These are phyloP conservation scores for Eulemur rufifrons DNA, from an alignment of 2,113 vertebrate species.

Conservation along the genomic window DNA sequence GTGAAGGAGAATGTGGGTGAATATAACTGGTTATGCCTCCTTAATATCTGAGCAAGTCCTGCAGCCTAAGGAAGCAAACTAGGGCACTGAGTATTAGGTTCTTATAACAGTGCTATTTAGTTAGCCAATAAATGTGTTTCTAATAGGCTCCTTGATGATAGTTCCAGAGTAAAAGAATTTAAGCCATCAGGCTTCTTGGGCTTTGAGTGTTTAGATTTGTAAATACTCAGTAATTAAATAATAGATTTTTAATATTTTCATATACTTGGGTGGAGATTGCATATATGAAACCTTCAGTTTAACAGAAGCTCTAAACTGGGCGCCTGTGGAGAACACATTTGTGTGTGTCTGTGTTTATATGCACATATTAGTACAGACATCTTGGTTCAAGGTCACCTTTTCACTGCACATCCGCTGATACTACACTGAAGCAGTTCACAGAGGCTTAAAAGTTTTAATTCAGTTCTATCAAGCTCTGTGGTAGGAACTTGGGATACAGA, in stretches of 20 bases:
- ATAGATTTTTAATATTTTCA: conserved; percentile 38
- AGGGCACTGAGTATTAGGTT: not conserved
- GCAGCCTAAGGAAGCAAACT: not conserved
- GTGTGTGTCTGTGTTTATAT: not conserved
- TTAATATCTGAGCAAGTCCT: not conserved
- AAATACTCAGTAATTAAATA: conserved; percentile 37
- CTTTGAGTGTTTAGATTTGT: not conserved
- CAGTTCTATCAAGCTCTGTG: not conserved
- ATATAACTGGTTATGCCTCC: not conserved
- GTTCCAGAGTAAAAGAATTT: not conserved
- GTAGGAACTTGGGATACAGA: not conserved
- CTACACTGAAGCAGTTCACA: not conserved
- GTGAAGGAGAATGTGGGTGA: not conserved
- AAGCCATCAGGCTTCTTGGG: not conserved
- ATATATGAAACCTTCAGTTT: not conserved
- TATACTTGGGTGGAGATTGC: conserved; percentile 15
- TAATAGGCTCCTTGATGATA: not conserved
- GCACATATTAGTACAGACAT: not conserved
- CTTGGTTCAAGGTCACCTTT: not conserved
- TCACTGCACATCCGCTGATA: not conserved
- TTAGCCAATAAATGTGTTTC: conserved; percentile 22
- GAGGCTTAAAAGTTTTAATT: not conserved
- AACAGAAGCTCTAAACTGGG: not conserved
- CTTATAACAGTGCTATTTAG: conserved; percentile 14
- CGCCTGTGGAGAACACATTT: not conserved